phyloP scores from a whole-genome alignment of 2,113 vertebrate genomes.

The Apaloderma vittatum region DNA sequence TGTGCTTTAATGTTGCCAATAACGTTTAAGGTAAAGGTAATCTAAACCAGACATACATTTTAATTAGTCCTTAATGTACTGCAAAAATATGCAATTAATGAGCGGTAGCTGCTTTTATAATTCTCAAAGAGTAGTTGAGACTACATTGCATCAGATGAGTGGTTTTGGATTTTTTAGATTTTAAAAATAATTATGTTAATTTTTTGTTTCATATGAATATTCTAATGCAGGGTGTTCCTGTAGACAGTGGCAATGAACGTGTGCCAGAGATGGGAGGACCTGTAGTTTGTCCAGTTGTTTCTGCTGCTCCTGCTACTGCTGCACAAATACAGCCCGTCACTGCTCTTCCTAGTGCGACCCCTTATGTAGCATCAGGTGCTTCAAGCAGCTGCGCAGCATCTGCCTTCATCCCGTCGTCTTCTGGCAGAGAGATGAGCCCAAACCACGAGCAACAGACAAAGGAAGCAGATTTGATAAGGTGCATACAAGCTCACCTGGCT shows the following conservation, averaged over 20 bases:
- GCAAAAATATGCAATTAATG: background rate
- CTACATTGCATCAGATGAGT: background rate
- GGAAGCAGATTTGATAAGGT: constrained; percentile 73
- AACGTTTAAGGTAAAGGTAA: background rate
- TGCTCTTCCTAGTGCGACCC: background rate
- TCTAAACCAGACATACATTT: background rate
- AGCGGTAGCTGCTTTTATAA: background rate
- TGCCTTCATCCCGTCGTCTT: background rate
- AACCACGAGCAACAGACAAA: constrained; percentile 14
- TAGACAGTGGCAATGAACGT: background rate
- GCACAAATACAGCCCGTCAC: background rate
- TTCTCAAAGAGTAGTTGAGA: background rate
- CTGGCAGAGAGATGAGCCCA: constrained; percentile 31
- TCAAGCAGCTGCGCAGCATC: background rate
- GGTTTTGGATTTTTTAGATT: background rate
- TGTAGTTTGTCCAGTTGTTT: background rate
- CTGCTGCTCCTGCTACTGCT: background rate
- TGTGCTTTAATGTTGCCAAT: background rate
- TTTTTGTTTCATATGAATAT: background rate
- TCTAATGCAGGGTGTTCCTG: constrained; percentile 49
- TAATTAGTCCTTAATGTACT: background rate
- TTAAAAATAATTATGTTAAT: background rate
- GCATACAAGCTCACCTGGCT: constrained; percentile 74
- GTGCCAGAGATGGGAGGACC: constrained; percentile 22
- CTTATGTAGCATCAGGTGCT: background rate